Evolutionary conservation across 2,888 invertebrate species (phyloP), one percentile per base, ranked within the genome.

Genomic region (Pycnomerus fuliginosus): DNA sequence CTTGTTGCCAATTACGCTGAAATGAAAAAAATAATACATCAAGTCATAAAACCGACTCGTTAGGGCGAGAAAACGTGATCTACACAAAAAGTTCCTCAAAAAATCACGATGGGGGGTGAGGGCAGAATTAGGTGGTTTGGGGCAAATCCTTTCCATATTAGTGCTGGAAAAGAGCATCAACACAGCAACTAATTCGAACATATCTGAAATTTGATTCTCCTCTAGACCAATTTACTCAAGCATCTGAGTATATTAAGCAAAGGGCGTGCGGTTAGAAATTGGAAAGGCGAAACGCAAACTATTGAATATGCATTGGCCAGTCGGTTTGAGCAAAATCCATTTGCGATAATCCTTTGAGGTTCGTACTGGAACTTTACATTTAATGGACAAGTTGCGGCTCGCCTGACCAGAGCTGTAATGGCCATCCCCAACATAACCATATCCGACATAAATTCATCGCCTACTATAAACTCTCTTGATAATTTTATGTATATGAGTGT

Each of bases 311-410:
- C 59, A 60, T 56, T 48, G 55, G 53, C 42, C 35, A 45, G 44
- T 35, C 50, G 53, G 48, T 53, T 52, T 41, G 30, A 46, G 48
- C 47, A 49, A 61, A 62, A 62, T 64, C 62, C 63, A 63, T 64
- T 64, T 63, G 56, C 57, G 50, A 59, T 64, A 65, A 65, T 65
- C 65, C 62, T 59, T 56, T 53, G 62, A 59, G 62, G 61, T 56
- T 59, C 53, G 42, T 38, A 48, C 42, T 39, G 42, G 58, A 20
- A 56, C 56, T 59, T 57, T 56, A 53, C 52, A 49, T 59, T 60
- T 61, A 61, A 60, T 60, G 61, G 60, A 58, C 55, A 61, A 58
- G 59, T 58, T 58, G 58, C 31, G 58, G 56, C 42, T 39, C 31
- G 46, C 44, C 49, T 41, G 52, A 48, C 53, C 54, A 50, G 34